Evolutionary conservation across 2,888 invertebrate species (phyloP), one percentile per base, ranked within the genome.

Genomic region (Beris morrisii): DNA sequence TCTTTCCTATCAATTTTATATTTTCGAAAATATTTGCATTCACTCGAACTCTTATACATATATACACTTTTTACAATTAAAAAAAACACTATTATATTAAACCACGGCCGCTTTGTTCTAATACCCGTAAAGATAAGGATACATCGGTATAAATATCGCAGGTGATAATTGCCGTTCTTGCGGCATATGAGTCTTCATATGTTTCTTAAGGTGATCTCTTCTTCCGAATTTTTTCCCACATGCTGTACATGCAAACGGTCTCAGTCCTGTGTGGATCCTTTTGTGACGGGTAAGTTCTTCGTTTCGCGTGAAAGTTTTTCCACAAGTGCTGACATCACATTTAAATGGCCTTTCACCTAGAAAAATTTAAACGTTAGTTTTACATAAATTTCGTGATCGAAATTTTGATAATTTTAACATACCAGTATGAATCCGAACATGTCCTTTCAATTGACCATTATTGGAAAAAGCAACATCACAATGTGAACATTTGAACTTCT

Each of bases 221-320:
- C 97, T 85, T 0, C 96, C 96, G 77, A 97, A 97, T 69, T 91
- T 87, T 82, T 97, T 97, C 4, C 93, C 92, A 75, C 97, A 97
- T 15, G 90, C 87, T 0, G 86, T 83, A 76, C 97, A 97, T 0
- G 92, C 87, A 77, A 90, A 96, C 0, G 96, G 93, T 55, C 93
- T 84, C 0, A 93, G 82, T 0, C 94, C 94, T 0, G 93, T 91
- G 78, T 95, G 95, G 55, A 95, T 95, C 71, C 94, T 83, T 75
- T 92, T 92, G 78, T 95, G 95, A n/a, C 95, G 84, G 0, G 95
- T 95, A 72, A 95, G 79, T 76, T 95, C 95, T 76, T 95, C 95
- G 79, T 95, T 95, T 71, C 95, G 85, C 0, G 95, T 95, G 75
- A 95, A 95, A 0, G 92, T 91, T 78, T 95, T 95, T 0, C 92